A percentile compares a stretch with the other conserved stretches of the same genome.
Conservation (phyloP, 2,888 invertebrate species). For the Scaptomyza flava region DNA sequence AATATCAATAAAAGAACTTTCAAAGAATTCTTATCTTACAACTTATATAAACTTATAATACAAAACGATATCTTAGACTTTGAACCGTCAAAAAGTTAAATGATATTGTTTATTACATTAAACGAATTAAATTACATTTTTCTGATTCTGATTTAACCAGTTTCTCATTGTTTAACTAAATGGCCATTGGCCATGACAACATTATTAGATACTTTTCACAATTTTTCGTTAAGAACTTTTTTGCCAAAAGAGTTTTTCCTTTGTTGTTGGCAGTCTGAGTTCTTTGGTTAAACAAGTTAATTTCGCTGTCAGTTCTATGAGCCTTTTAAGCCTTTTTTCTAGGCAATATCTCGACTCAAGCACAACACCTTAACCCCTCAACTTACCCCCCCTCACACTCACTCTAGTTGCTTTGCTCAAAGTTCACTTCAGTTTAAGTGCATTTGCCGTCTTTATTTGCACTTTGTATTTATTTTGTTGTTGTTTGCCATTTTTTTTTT, state of each 20-base stretch:
- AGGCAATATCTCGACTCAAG: constrained; percentile 34
- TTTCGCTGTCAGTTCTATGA: constrained; percentile 52
- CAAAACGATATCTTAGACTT: too few species aligned
- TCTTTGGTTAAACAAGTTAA: constrained; percentile 53
- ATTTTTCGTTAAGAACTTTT: neutral
- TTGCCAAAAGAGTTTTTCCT: neutral
- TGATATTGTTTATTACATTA: neutral
- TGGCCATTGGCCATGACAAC: constrained; percentile 24
- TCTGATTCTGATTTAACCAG: neutral
- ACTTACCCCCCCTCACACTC: neutral
- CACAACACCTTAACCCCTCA: neutral
- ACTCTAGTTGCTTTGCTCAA: constrained; percentile 38
- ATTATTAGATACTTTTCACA: constrained; percentile 2
- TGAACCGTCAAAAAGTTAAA: too few species aligned
- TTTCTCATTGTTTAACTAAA: constrained; percentile 1
- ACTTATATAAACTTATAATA: too few species aligned
- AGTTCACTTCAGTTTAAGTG: constrained; percentile 80
- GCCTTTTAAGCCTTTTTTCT: constrained; percentile 42
- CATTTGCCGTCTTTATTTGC: constrained; percentile 76
- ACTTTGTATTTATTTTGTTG: constrained; percentile 66
- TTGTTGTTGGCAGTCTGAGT: constrained; percentile 16
- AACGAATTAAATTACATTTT: neutral
- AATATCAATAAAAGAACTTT: too few species aligned
- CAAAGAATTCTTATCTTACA: too few species aligned
- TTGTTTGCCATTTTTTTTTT: constrained; percentile 40